A percentile compares a stretch with the other conserved stretches of the same genome.
Conservation (phyloP, 1,140 invertebrate genomes). For the Euura lappo region DNA sequence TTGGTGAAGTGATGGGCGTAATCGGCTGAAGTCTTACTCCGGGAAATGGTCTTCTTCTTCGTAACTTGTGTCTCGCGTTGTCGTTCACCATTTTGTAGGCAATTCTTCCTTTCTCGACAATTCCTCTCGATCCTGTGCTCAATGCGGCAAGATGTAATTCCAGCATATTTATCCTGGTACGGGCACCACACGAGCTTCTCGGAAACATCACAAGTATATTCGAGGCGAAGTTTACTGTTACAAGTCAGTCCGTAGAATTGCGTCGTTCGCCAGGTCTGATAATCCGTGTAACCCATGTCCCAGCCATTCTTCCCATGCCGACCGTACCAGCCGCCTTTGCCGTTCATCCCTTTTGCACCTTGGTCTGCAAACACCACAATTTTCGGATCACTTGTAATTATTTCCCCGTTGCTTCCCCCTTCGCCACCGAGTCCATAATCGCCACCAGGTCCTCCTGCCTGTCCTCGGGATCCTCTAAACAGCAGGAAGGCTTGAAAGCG, state of each 20-base stretch:
- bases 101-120: background rate
- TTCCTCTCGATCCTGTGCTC: no score
- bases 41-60: background rate
- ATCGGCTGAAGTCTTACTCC: background rate
- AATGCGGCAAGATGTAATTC: background rate
- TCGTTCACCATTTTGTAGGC: background rate
- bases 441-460: conserved; percentile 24
- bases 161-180: background rate
- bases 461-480: conserved; percentile 18
- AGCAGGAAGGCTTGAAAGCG: background rate
- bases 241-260: conserved; percentile 6
- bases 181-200: background rate
- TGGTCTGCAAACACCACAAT: background rate
- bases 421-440: conserved; percentile 25
- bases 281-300: conserved; percentile 22
- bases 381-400: conserved; percentile 11
- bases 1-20: background rate
- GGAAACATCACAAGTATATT: background rate
- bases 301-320: conserved; percentile 18
- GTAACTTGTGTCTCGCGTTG: background rate
- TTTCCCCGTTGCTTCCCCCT: conserved; percentile 27
- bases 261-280: background rate
- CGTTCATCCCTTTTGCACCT: conserved; percentile 10
- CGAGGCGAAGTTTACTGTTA: background rate
- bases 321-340: conserved; percentile 15